Conservation (phyloP, 2,113 vertebrate genomes). For the Beaufortia kweichowensis region DNA sequence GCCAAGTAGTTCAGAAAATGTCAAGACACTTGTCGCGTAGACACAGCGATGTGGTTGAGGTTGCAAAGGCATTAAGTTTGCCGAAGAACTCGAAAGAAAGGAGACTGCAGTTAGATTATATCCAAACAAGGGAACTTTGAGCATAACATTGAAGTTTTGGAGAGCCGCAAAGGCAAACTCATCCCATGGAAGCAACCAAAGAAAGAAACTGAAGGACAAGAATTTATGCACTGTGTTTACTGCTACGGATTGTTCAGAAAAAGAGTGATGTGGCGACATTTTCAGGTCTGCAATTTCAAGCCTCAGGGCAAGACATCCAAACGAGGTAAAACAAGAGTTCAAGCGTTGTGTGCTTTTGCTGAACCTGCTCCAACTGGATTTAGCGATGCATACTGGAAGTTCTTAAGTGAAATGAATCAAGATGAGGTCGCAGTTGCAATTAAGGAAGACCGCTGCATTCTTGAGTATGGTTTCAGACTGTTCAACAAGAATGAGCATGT, state of each 20-base stretch:
- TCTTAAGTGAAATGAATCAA: slow-evolving; percentile 40
- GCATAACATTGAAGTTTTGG: slow-evolving; percentile 36
- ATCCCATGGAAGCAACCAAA: slow-evolving; percentile 41
- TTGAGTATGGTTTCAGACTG: not conserved
- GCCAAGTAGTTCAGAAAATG: too few relatives aligned
- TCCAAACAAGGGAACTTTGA: slow-evolving; percentile 39
- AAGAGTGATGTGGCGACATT: slow-evolving; percentile 31
- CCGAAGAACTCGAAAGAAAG: slow-evolving; percentile 41
- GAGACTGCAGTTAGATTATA: slow-evolving; percentile 29
- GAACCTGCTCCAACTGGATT: slow-evolving; percentile 37
- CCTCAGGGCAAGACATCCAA: slow-evolving; percentile 5
- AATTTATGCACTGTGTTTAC: slow-evolving; percentile 37
- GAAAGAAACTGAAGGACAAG: slow-evolving; percentile 12
- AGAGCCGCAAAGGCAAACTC: slow-evolving; percentile 27
- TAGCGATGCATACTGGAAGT: slow-evolving; percentile 29
- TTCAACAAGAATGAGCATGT: not conserved
- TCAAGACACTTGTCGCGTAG: too few relatives aligned
- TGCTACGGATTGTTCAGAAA: slow-evolving; percentile 39
- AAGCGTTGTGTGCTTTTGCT: slow-evolving; percentile 42
- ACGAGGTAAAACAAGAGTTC: slow-evolving; percentile 39
- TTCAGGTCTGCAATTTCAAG: slow-evolving; percentile 41
- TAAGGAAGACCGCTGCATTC: slow-evolving; percentile 18
- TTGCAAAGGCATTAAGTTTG: too few relatives aligned
- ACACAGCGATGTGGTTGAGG: too few relatives aligned
- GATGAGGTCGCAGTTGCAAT: slow-evolving; percentile 26